Evolutionary conservation across 2,888 invertebrate species (phyloP), one percentile per base, ranked within the genome.

Genomic region (Conchocele bisecta): DNA sequence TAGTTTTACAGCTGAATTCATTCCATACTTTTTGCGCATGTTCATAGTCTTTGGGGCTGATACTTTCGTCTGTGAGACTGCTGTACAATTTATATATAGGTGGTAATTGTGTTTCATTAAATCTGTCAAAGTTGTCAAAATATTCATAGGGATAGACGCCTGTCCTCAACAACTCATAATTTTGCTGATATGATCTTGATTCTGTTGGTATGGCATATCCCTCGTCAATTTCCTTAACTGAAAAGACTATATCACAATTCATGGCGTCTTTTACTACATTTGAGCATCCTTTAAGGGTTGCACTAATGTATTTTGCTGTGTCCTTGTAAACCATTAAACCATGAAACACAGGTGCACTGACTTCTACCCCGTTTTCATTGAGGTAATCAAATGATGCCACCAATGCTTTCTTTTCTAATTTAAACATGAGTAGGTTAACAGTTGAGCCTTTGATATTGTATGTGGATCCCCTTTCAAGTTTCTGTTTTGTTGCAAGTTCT

Each of bases 391-490:
- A 46, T 20, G 46, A 24, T 7, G 46, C 17, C 46, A 46, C 28
- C 24, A 46, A 46, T 5, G 46, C 46, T 46, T 46, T 46, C 13
- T 46, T 46, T 46, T 46, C 46, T 28, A 46, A 20, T 4, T 20
- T 41, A 17, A 41, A 57, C 42, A 57, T 56, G 35, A 56, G 22
- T n/a, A 35, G 28, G 28, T 56, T 56, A 20, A 56, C 54, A 5
- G 35, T 33, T 2, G 54, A 35, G n/a, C 54, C 54, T 37, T 56
- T 37, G 54, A 35, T 35, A 35, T 35, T 35, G n/a, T 35, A 35
- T 35, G 37, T 35, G 11, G 37, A 11, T 13, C 13, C 13, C 13
- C 37, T 35, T 35, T 35, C 37, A 11, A 35, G n/a, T 35, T 35
- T 35, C 13, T 35, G 37, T 35, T 35, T 35, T 11, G n/a, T 35